phyloP scores from a whole-genome alignment of 2,113 vertebrate species.

The Pycnonotus jocosus region DNA sequence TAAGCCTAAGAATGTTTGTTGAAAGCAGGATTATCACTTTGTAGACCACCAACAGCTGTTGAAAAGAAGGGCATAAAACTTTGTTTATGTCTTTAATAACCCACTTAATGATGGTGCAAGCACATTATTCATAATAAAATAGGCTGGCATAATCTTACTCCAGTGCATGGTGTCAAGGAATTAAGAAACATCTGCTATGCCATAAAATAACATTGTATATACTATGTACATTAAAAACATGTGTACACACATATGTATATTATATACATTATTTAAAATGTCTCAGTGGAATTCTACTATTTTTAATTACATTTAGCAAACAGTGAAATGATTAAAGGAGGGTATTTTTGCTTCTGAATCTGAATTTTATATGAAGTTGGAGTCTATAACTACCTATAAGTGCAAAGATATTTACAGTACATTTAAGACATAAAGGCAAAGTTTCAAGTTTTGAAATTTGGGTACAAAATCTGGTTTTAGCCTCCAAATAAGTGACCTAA shows the following conservation, averaged over 20 bases:
- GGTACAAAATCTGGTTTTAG: background rate
- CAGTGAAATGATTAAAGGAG: conserved; percentile 40
- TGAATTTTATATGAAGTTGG: background rate
- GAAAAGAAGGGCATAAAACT: conserved; percentile 79
- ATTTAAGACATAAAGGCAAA: background rate
- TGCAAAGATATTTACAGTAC: background rate
- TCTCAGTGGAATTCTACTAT: conserved; percentile 49
- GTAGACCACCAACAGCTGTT: conserved; percentile 81
- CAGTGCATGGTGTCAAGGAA: conserved; percentile 77
- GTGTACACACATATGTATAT: conserved; percentile 28
- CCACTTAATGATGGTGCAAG: conserved; percentile 78
- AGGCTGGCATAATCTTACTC: conserved; percentile 77
- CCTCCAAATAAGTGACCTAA: background rate
- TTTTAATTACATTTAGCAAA: conserved; percentile 63
- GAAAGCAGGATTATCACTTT: conserved; percentile 79
- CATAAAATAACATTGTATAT: conserved; percentile 72
- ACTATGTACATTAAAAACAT: conserved; percentile 66
- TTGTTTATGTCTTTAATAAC: conserved; percentile 88
- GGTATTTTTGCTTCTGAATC: background rate
- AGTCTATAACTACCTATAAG: background rate
- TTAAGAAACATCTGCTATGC: conserved; percentile 81
- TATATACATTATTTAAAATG: conserved; percentile 28
- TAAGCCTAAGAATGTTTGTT: conserved; percentile 66
- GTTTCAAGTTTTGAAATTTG: background rate
- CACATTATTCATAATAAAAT: conserved; percentile 82